Evolutionary conservation across 2,113 vertebrate species (phyloP).

Genomic region (Narcine bancroftii): DNA sequence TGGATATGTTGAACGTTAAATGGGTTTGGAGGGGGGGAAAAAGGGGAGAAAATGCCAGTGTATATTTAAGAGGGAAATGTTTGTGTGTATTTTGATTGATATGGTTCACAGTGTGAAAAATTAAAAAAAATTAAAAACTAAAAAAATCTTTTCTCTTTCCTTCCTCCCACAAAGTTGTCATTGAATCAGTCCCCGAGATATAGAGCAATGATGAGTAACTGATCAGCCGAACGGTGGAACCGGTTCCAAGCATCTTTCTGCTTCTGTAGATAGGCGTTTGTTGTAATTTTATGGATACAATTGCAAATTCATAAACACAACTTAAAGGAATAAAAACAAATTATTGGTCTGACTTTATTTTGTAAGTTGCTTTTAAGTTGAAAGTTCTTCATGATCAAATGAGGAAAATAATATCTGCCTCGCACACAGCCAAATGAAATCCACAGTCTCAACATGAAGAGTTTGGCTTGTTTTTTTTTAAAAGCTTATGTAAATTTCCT

Average conservation of each 20-base stretch:
- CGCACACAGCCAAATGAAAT: neutral
- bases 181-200: neutral
- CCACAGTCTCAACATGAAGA: neutral
- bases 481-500: neutral
- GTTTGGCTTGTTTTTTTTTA: neutral
- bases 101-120: too few species aligned
- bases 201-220: neutral
- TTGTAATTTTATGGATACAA: neutral
- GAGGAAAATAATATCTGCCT: neutral
- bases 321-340: neutral
- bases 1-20: too few species aligned
- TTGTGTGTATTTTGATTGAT: too few species aligned
- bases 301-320: neutral
- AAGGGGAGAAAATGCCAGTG: too few species aligned
- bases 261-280: neutral
- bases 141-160: too few species aligned
- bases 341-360: neutral
- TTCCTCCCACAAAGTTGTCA: too few species aligned
- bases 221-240: neutral
- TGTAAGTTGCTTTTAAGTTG: neutral
- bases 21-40: too few species aligned
- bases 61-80: too few species aligned
- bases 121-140: too few species aligned
- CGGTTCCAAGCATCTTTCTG: neutral
- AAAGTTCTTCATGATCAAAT: neutral